Base-by-base conservation (phyloP, 2,888 invertebrate genomes). In the Caradrina clavipalpis region DNA sequence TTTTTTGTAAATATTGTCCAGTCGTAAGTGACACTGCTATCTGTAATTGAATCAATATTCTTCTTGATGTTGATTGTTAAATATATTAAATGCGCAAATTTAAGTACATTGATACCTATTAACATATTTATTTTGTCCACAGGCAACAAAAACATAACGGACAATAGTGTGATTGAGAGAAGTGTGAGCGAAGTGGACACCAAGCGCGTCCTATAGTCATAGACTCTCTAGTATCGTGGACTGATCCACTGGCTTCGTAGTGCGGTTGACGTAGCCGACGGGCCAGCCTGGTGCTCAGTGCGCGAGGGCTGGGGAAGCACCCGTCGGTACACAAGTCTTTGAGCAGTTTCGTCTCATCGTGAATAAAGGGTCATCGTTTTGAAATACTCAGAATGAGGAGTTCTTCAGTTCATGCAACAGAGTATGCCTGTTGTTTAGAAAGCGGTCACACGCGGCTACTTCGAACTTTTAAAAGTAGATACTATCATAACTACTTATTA, bases 101-200 rank as follows among this genome's bases (percentile, higher is more conserved):
- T 7, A 35, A 35, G 35, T 6, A 35, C 8, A 8, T 19, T 8
- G 0, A 56, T 31, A 59, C 8, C 15, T 13, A 4, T 45, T 67
- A 68, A 73, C 26, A 26, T 21, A 15, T 31, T 56, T 31, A 55
- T 82, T 81, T 83, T 73, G 78, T 76, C 91, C 92, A 45, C 92
- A 95, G 95, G 91, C 75, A 89, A 85, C 87, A 94, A 92, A 91
- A 95, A 93, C 86, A 87, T 93, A 82, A 95, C 95, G 88, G 91
- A 94, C 91, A 94, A 92, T 92, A 93, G 90, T 89, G 94, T 94
- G 89, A 89, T 89, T 86, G 90, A 87, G 73, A 92, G 90, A 88
- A 89, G 88, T 80, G 87, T 85, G 69, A 86, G 85, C 84, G 90
- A 88, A 74, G 82, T 88, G 79, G 90, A 89, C 82, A 87, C 87